Base-by-base conservation (phyloP, 2,113 vertebrate genomes). In the Myanophis thanlyinensis region DNA sequence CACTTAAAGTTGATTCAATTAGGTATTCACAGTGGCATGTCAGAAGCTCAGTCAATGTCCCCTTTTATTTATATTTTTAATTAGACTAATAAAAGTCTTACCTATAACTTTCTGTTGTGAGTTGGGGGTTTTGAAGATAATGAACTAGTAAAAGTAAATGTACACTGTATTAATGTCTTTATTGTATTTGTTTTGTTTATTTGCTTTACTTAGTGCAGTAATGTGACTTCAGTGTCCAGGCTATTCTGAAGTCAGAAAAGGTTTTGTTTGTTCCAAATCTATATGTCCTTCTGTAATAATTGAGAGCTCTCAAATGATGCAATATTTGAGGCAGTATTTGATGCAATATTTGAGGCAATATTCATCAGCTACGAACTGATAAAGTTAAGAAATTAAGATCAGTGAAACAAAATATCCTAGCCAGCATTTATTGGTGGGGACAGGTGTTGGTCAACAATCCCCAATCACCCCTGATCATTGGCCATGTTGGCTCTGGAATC, bases 21-120 rank as follows among this genome's bases (percentile, higher is more conserved):
- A 95, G 96, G 89, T 97, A 95, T 96, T 97, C 97, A 97, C 97
- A 97, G 97, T 95, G 94, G 97, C 95, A 93, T 97, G 97, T 97
- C 96, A 97, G 96, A 97, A 96, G 94, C 96, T 97, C 97, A 97
- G 95, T 97, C 96, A 97, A 96, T 93, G 96, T 94, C 96, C 96
- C 96, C 95, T 97, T 59, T 96, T 97, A 97, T 98, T 97, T 98
- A 98, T 97, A 97, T 97, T 95, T 96, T 98, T 98, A 97, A 97
- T 97, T 98, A 97, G 95, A 95, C 96, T 95, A 96, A 94, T 97
- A 97, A 97, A 97, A 96, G 93, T 95, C 91, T 92, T 87, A 93
- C 95, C 94, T 96, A 51, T 46, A 93, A 96, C 90, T 94, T 96
- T 95, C 95, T 94, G 94, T 95, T 97, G 97, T 96, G 96, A 96